Conservation (phyloP, 2,797 vertebrate genomes). For the Coregonus suidteri region DNA sequence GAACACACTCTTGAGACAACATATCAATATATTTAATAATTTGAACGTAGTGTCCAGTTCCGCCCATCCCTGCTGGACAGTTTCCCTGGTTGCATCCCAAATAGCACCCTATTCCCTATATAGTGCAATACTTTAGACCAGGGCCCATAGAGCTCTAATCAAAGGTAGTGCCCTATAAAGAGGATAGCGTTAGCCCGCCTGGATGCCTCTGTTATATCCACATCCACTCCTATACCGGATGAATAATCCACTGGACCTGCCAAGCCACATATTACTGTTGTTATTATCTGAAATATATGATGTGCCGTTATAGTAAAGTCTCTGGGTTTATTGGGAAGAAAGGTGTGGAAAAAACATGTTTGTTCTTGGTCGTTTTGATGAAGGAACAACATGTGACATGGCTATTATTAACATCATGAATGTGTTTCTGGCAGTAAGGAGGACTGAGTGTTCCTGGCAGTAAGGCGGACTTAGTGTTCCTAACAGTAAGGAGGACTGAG, state of each 20-base stretch:
- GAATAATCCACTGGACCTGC: slow-evolving; percentile 26
- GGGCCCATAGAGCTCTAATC: too few species aligned
- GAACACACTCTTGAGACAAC: slow-evolving; percentile 14
- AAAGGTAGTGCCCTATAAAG: not conserved
- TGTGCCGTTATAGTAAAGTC: slow-evolving; percentile 23
- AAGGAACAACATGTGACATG: not conserved
- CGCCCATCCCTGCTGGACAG: slow-evolving; percentile 25
- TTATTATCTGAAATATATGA: slow-evolving; percentile 28
- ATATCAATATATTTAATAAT: slow-evolving; percentile 28
- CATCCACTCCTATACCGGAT: not conserved
- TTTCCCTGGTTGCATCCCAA: not conserved
- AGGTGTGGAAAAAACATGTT: slow-evolving; percentile 42
- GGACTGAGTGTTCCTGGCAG: not conserved
- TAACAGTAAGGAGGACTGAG: not conserved
- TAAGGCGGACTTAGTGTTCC: not conserved
- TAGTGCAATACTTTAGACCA: too few species aligned
- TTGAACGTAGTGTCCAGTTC: slow-evolving; percentile 19
- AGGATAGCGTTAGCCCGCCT: slow-evolving; percentile 2
- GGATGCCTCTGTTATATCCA: slow-evolving; percentile 17
- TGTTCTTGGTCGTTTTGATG: slow-evolving; percentile 22
- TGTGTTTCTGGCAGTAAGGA: not conserved
- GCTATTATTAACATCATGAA: not conserved
- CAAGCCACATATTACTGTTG: slow-evolving; percentile 34
- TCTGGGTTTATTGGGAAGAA: slow-evolving; percentile 24
- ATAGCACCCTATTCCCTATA: too few species aligned